Percentiles rank a stretch among this genome's conserved stretches.
Conservation (phyloP, 2,888 invertebrate genomes). For the Flexamia atlantica region DNA sequence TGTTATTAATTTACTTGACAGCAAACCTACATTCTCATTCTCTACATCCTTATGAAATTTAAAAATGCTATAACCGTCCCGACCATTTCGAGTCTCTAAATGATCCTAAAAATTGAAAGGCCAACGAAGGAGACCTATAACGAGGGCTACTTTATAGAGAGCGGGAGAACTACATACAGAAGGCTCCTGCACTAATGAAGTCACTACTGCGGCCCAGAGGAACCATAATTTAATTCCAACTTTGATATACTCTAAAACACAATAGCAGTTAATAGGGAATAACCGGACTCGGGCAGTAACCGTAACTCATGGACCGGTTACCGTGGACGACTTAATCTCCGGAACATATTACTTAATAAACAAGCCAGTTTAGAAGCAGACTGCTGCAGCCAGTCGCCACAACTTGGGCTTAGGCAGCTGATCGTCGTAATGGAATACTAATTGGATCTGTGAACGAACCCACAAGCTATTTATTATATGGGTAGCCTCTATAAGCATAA, state of each 20-base stretch:
- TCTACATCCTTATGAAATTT: too few species aligned
- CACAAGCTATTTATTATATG: background rate
- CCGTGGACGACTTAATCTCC: conserved; percentile 1
- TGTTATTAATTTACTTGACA: too few species aligned
- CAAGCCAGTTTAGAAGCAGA: conserved; percentile 15
- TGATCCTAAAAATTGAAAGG: too few species aligned
- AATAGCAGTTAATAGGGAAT: conserved; percentile 1
- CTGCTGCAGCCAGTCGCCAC: background rate
- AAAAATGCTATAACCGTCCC: too few species aligned
- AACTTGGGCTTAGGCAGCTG: background rate
- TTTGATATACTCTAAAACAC: conserved; percentile 34
- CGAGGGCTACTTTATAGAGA: background rate
- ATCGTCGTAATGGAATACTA: conserved; percentile 8
- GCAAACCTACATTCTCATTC: too few species aligned
- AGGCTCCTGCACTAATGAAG: conserved; percentile 7
- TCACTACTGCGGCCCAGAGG: background rate
- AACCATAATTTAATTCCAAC: conserved; percentile 14
- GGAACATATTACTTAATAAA: conserved; percentile 9
- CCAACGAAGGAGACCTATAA: background rate
- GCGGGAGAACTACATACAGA: background rate
- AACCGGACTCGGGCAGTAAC: background rate
- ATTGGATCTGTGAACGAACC: conserved; percentile 4
- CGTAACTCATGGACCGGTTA: background rate
- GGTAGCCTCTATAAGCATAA: too few species aligned
- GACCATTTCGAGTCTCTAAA: too few species aligned